A percentile compares a stretch with the other conserved stretches of the same genome.
Evolutionary conservation across 2,888 invertebrate species (phyloP).

Genomic region (Crioceris asparagi): DNA sequence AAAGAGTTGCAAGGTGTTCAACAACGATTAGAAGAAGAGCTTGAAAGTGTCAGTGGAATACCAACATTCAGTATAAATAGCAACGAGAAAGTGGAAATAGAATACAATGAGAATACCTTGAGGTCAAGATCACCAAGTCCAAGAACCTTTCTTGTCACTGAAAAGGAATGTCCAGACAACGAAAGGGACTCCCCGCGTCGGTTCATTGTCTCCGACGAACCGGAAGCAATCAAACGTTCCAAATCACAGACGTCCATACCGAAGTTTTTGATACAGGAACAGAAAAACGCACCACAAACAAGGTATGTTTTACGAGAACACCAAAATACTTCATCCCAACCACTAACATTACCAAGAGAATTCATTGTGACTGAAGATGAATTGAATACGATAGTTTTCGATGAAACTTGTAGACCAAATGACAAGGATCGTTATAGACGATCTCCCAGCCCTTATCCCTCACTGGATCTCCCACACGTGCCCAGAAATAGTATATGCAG

Average conservation of each 20-base stretch:
- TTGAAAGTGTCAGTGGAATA: conserved; percentile 5
- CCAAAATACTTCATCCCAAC: conserved; percentile 11
- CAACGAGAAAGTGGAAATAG: conserved; percentile 23
- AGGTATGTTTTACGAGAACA: conserved; percentile 19
- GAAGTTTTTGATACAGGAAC: conserved; percentile 21
- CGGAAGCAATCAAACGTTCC: conserved; percentile 11
- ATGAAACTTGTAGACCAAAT: conserved; percentile 12
- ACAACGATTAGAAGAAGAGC: conserved; percentile 9
- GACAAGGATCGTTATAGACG: conserved; percentile 15
- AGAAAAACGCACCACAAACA: conserved; percentile 12
- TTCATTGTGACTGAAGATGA: conserved; percentile 21
- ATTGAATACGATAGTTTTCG: conserved; percentile 13
- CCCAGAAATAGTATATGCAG: conserved; percentile 32
- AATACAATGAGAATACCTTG: conserved; percentile 15
- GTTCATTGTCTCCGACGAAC: conserved; percentile 20
- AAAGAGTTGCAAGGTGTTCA: conserved; percentile 9
- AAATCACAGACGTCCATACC: conserved; percentile 18
- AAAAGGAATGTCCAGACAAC: conserved; percentile 14
- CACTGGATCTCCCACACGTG: conserved; percentile 22
- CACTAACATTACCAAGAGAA: conserved; percentile 22
- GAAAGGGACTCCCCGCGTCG: conserved; percentile 15
- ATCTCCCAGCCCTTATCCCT: conserved; percentile 31
- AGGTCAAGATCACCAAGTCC: conserved; percentile 20
- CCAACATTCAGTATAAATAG: conserved; percentile 20
- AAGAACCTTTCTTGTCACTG: conserved; percentile 21